Evolutionary conservation across 53 echinoderm and acorn worm species (phyloP).

Genomic region (Glandiceps talaboti): DNA sequence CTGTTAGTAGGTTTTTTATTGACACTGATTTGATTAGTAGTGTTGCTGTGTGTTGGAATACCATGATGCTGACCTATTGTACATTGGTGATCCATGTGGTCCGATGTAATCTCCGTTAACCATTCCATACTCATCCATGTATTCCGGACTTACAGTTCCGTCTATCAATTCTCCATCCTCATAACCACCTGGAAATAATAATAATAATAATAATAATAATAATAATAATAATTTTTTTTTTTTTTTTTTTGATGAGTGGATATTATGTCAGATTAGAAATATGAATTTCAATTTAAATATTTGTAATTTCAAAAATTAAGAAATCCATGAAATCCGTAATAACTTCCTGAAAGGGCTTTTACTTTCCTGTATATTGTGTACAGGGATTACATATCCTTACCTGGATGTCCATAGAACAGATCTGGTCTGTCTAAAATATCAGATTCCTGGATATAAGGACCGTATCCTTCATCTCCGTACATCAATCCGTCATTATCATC

Average conservation of each 20-base stretch:
- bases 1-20: too few species aligned
- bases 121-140: conserved; percentile 83
- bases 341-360: too few species aligned
- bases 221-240: too few species aligned
- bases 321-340: too few species aligned
- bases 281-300: too few species aligned
- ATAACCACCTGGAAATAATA: conserved; percentile 38
- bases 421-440: conserved; percentile 92
- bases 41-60: not conserved
- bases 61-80: conserved; percentile 7
- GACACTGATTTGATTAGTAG: too few species aligned
- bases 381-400: too few species aligned
- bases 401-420: conserved; percentile 78
- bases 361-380: too few species aligned
- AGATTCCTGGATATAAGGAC: conserved; percentile 96
- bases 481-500: conserved; percentile 84
- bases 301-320: too few species aligned
- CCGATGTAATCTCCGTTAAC: conserved; percentile 81
- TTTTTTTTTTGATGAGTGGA: too few species aligned
- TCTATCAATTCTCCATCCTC: conserved; percentile 97
- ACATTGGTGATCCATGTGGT: conserved; percentile 60
- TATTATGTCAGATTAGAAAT: too few species aligned
- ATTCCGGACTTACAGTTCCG: conserved; percentile 86
- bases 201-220: too few species aligned
- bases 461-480: conserved; percentile 96